Conservation (phyloP, 2,888 invertebrate species). For the Heterodera filipjevi region DNA sequence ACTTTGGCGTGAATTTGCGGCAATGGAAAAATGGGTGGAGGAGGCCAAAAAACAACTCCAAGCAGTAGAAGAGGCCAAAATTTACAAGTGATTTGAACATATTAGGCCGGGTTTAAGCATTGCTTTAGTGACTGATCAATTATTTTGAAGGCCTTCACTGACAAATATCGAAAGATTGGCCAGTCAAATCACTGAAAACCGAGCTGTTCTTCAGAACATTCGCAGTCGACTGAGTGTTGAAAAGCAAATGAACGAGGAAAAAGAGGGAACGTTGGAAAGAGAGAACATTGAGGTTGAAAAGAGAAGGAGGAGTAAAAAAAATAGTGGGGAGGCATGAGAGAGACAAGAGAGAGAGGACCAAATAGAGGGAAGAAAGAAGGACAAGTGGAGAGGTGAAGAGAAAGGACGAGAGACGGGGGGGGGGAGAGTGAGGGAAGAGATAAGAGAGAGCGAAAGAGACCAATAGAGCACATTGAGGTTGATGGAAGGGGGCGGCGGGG, state of each 20-base stretch:
- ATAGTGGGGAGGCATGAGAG: no score
- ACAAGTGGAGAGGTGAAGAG: no score
- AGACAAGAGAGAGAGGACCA: no score
- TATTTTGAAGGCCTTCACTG: slow-evolving; percentile 38
- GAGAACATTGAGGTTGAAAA: slow-evolving; percentile 34
- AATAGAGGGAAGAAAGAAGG: no score
- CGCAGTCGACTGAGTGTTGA: slow-evolving; percentile 7
- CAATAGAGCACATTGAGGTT: no score
- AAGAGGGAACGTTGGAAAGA: slow-evolving; percentile 38
- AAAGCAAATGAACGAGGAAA: neutral
- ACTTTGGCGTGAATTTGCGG: slow-evolving; percentile 39
- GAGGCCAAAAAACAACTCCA: slow-evolving; percentile 66
- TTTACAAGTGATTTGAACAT: slow-evolving; percentile 33
- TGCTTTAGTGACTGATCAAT: neutral
- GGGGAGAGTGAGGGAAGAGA: no score
- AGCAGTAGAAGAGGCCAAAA: slow-evolving; percentile 39
- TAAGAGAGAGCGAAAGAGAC: neutral
- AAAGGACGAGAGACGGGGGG: neutral
- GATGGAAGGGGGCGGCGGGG: neutral
- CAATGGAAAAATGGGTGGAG: slow-evolving; percentile 65
- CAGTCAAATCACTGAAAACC: slow-evolving; percentile 31
- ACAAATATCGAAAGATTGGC: slow-evolving; percentile 39
- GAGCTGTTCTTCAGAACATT: slow-evolving; percentile 15
- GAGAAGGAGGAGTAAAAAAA: no score
- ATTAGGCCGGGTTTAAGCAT: neutral